Evolutionary conservation across 2,888 invertebrate genomes (phyloP), one percentile per base, ranked within the genome.

Genomic region (Nymphalis urticae): DNA sequence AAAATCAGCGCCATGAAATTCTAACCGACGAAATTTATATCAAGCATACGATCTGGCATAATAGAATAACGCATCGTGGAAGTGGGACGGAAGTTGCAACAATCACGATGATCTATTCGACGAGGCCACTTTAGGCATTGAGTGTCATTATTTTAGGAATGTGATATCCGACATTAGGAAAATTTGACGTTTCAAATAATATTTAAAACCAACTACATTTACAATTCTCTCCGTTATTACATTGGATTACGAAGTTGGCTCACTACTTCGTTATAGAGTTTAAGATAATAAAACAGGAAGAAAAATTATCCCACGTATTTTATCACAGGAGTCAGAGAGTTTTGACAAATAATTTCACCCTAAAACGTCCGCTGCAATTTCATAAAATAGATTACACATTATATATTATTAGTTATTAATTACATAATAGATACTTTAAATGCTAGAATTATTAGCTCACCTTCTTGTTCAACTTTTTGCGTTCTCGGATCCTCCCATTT

Each of bases 391-490:
- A 32, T 32, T 32, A 32, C 5, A 27, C 27, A 27, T 3, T 27
- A 27, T 27, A 21, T 21, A 21, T n/a, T n/a, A n/a, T 27, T 27
- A 27, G 27, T 27, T 32, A 32, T 6, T 32, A 6, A 32, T 32
- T 32, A 6, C 5, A 32, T 36, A 36, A 10, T 10, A 36, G 1
- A 9, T 42, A 42, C 10, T 27, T 32, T 10, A 21, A 62, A 27
- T n/a, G 6, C 10, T 48, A 6, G 1, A 47, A 27, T 50, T 3
- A 9, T 17, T 27, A 32, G 32, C 62, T 66, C n/a, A 96, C 96
- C 96, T 94, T 96, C 94, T 79, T 96, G 96, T 75, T 94, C 94
- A 73, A 97, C 96, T 72, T 95, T 94, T 78, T 95, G 95, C 32
- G 85, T 86, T 77, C 95, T 94, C 3, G 96, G 96, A 90, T 96